Conservation (phyloP, 2,888 invertebrate genomes). For the Coecobrya sp. region DNA sequence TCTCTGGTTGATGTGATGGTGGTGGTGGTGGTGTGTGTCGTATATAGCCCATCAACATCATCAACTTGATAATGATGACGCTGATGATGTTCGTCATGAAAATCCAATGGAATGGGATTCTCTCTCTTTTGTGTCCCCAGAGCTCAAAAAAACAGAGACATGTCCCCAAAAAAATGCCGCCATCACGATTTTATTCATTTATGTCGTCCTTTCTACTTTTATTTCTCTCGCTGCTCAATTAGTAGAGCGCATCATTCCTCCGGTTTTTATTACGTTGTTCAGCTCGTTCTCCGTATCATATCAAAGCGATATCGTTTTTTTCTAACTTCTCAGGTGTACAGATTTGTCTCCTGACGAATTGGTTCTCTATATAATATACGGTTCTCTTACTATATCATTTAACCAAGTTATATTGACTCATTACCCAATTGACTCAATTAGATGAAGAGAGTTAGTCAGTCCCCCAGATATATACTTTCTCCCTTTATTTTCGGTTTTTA, state of each 20-base stretch:
- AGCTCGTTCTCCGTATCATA: not conserved
- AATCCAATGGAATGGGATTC: constrained; percentile 27
- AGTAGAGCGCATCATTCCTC: constrained; percentile 67
- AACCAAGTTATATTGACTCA: constrained; percentile 44
- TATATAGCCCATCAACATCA: constrained; percentile 69
- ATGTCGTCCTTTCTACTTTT: not conserved
- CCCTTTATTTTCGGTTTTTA: constrained; percentile 26
- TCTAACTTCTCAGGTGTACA: not conserved
- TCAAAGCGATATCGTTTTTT: constrained; percentile 6
- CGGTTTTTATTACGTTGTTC: constrained; percentile 67
- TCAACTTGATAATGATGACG: constrained; percentile 65
- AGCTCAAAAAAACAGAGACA: constrained; percentile 18
- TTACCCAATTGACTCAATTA: constrained; percentile 71
- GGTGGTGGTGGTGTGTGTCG: constrained; percentile 14
- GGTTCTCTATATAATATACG: not conserved
- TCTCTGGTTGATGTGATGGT: not conserved
- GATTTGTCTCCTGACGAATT: constrained; percentile 50
- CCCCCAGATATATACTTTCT: constrained; percentile 29
- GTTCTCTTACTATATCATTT: no score
- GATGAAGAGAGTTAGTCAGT: not conserved
- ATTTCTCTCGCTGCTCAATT: constrained; percentile 58
- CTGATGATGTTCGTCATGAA: constrained; percentile 55
- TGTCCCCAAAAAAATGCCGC: constrained; percentile 64
- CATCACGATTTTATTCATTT: constrained; percentile 61
- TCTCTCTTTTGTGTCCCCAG: not conserved